Percentiles rank a stretch among this genome's conserved stretches.
Conservation (phyloP, 2,797 vertebrate genomes). For the Halcyon smyrnensis region DNA sequence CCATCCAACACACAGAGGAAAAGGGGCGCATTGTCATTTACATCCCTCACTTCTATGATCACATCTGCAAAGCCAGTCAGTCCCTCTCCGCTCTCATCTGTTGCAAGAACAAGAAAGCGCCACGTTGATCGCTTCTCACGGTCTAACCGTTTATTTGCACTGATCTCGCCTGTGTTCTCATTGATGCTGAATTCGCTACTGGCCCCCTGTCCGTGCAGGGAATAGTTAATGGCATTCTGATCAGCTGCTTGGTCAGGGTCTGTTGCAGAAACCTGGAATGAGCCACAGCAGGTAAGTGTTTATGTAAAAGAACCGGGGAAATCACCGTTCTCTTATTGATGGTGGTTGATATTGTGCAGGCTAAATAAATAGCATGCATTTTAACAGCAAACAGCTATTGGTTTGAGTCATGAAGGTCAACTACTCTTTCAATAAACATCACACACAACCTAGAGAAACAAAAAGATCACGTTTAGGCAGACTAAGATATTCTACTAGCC, state of each 20-base stretch:
- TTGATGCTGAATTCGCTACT: slow-evolving; percentile 87
- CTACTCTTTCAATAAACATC: not conserved
- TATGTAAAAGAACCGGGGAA: not conserved
- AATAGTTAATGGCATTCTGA: slow-evolving; percentile 85
- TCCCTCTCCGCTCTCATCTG: slow-evolving; percentile 87
- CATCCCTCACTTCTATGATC: slow-evolving; percentile 85
- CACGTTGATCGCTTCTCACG: slow-evolving; percentile 84
- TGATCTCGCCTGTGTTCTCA: slow-evolving; percentile 83
- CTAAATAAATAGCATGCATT: not conserved
- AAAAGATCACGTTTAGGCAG: not conserved
- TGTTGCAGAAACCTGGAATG: slow-evolving; percentile 85
- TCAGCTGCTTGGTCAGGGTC: slow-evolving; percentile 89
- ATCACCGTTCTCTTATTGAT: not conserved
- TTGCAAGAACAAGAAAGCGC: slow-evolving; percentile 90
- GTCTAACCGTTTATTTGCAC: slow-evolving; percentile 82
- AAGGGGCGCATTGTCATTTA: slow-evolving; percentile 87
- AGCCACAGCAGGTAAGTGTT: not conserved
- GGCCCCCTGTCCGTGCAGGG: slow-evolving; percentile 88
- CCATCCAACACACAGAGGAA: slow-evolving; percentile 85
- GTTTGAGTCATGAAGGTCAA: not conserved
- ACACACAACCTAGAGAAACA: not conserved
- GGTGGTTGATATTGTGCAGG: not conserved
- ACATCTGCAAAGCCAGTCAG: slow-evolving; percentile 91
- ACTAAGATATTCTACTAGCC: not conserved
- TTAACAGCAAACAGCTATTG: not conserved